phyloP scores from a whole-genome alignment of 2,113 vertebrate genomes.

The Prietella phreatophila region DNA sequence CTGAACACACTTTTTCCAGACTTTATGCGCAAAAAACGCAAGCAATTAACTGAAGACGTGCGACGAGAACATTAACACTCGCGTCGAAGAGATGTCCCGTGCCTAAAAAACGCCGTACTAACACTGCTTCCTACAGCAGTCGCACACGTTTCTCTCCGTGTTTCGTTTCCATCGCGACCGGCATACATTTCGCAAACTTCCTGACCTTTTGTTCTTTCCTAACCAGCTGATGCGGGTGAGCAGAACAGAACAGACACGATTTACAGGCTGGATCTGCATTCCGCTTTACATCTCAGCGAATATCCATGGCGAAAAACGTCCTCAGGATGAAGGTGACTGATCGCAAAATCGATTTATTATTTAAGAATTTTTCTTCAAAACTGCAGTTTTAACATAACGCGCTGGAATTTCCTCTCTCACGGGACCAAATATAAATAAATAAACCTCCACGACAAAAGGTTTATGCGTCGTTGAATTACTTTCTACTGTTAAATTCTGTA shows the following conservation, averaged over 20 bases:
- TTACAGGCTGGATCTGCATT: background rate
- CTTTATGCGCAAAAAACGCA: background rate
- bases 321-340: background rate
- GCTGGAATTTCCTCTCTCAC: background rate
- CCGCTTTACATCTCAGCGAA: background rate
- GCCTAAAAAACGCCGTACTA: background rate
- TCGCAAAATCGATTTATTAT: background rate
- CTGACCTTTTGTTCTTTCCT: background rate
- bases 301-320: background rate
- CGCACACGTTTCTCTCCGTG: background rate
- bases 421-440: too few species aligned
- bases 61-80: too few species aligned
- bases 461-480: background rate
- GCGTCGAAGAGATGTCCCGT: background rate
- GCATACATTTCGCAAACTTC: background rate
- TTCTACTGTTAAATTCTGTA: background rate
- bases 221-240: background rate
- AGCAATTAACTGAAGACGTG: background rate
- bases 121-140: background rate
- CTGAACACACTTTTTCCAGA: background rate
- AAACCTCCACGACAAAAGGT: background rate
- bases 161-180: background rate
- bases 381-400: background rate
- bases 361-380: background rate
- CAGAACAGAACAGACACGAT: background rate